Percentiles rank a stretch among this genome's conserved stretches.
These are phyloP conservation scores for Cnemophilus loriae DNA, from an alignment of 2,113 vertebrate genomes.

Conservation along the genomic window DNA sequence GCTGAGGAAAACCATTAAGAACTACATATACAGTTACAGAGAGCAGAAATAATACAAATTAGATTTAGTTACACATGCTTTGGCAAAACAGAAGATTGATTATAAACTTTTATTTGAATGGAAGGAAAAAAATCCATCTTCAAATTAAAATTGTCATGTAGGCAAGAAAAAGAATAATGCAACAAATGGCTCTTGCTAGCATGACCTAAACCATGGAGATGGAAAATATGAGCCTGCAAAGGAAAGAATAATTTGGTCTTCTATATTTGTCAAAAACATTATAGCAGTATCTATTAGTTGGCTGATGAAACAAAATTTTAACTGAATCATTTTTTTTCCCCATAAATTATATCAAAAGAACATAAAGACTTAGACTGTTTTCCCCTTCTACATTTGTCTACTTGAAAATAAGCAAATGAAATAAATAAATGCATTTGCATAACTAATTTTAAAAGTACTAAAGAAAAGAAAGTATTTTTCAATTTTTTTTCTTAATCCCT, in stretches of 20 bases:
- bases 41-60: background rate
- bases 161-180: background rate
- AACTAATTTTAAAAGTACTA: background rate
- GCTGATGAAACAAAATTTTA: background rate
- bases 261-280: background rate
- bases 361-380: background rate
- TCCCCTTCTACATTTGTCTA: background rate
- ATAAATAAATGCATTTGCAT: background rate
- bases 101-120: constrained; percentile 43
- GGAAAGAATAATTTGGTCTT: background rate
- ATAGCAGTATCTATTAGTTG: background rate
- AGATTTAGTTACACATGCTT: constrained; percentile 18
- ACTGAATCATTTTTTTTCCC: background rate
- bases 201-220: background rate
- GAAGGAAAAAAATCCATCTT: constrained; percentile 38
- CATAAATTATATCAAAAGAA: background rate
- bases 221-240: background rate
- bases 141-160: constrained; percentile 44
- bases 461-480: background rate
- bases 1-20: background rate
- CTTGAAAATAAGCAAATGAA: background rate
- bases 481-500: background rate
- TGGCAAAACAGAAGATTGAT: constrained; percentile 18
- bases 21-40: background rate
- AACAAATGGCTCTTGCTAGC: background rate